A percentile compares a stretch with the other conserved stretches of the same genome.
Evolutionary conservation across 2,797 vertebrate genomes (phyloP).

Genomic region (Hippocampus kuda): DNA sequence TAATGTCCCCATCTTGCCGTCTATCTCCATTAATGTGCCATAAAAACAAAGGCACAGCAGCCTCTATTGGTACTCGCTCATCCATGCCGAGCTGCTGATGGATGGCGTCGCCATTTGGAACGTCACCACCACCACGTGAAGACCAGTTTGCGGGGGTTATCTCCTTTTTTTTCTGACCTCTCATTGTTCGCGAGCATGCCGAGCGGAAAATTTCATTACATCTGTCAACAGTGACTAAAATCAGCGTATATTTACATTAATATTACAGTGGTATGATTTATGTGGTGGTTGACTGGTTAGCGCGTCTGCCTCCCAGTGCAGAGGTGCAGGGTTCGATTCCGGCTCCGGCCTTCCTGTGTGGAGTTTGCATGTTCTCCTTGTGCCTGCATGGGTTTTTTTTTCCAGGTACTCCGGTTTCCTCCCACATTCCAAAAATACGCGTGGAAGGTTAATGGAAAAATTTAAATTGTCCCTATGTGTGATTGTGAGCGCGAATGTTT

Average conservation of each 20-base stretch:
- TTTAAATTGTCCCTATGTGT: too few species aligned
- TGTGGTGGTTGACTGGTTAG: background rate
- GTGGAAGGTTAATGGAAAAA: too few species aligned
- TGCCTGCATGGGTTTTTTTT: too few species aligned
- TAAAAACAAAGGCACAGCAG: constrained; percentile 23
- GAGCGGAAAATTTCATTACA: constrained; percentile 37
- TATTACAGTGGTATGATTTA: constrained; percentile 16
- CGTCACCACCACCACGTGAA: constrained; percentile 24
- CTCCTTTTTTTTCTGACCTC: constrained; percentile 30
- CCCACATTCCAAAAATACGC: too few species aligned
- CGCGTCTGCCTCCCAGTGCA: too few species aligned
- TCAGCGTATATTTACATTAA: constrained; percentile 2
- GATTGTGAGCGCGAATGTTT: too few species aligned
- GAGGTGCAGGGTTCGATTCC: too few species aligned
- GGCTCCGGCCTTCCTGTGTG: too few species aligned
- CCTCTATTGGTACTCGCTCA: constrained; percentile 21
- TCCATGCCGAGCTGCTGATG: constrained; percentile 27
- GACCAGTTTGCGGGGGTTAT: background rate
- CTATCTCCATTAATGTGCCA: constrained; percentile 29
- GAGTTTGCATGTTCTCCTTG: too few species aligned
- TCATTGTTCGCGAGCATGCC: constrained; percentile 19
- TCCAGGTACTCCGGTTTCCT: too few species aligned
- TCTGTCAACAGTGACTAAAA: constrained; percentile 27
- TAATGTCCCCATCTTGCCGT: constrained; percentile 17
- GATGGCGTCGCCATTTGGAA: constrained; percentile 25